Evolutionary conservation across 2,888 invertebrate genomes (phyloP).

Genomic region (Ypsolopha sequella): DNA sequence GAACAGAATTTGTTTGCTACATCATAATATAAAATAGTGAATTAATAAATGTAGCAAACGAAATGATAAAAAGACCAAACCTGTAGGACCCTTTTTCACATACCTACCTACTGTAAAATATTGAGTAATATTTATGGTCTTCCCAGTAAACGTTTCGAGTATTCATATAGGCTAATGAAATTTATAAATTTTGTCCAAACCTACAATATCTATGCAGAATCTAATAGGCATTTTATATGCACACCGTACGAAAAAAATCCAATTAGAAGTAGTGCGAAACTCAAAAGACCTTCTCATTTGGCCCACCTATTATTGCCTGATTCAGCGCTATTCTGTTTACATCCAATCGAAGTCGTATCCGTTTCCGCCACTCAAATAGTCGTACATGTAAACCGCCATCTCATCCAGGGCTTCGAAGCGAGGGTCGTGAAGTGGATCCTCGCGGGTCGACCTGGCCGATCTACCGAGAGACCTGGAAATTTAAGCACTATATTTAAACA

Average conservation of each 20-base stretch:
- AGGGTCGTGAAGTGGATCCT: conserved; percentile 43
- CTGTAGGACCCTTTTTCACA: too few relatives aligned
- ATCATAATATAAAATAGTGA: neutral
- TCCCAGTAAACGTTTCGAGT: too few relatives aligned
- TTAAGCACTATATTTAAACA: too few relatives aligned
- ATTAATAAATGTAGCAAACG: neutral
- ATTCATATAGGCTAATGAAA: neutral
- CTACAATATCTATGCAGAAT: too few relatives aligned
- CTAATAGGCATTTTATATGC: too few relatives aligned
- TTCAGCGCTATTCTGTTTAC: conserved; percentile 15
- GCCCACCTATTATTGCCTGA: neutral
- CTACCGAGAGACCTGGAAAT: conserved; percentile 48
- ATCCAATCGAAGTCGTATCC: conserved; percentile 69
- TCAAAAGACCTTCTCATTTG: too few relatives aligned
- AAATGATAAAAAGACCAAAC: neutral
- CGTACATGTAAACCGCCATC: conserved; percentile 72
- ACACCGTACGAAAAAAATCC: too few relatives aligned
- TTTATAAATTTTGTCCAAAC: neutral
- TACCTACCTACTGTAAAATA: too few relatives aligned
- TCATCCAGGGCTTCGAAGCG: conserved; percentile 65
- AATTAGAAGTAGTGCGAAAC: too few relatives aligned
- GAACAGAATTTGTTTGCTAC: conserved; percentile 9
- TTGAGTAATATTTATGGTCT: too few relatives aligned
- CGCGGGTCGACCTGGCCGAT: conserved; percentile 59
- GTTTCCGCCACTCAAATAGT: conserved; percentile 73